Percentiles rank a stretch among this genome's conserved stretches.
These are phyloP conservation scores for Limnephilus auricula DNA, from an alignment of 2,888 invertebrate species.

Conservation along the genomic window DNA sequence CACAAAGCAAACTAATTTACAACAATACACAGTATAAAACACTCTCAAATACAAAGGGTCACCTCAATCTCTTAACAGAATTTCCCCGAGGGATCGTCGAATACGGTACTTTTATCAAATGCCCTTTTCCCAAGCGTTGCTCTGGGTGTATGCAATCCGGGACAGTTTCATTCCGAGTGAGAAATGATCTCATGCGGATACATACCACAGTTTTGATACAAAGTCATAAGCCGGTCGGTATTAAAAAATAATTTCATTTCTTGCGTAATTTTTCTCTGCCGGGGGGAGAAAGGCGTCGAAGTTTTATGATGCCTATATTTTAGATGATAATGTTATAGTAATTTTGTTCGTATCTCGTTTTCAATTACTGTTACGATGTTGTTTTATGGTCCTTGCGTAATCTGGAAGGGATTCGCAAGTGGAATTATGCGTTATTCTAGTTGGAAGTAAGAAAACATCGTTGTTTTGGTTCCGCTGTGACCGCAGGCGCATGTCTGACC, in stretches of 20 bases:
- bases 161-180: constrained; percentile 58
- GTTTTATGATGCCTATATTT: neutral
- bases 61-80: neutral
- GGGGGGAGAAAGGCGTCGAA: neutral
- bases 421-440: neutral
- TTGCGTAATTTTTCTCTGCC: constrained; percentile 39
- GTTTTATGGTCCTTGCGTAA: neutral
- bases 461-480: neutral
- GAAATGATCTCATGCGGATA: constrained; percentile 59
- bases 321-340: neutral
- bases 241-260: constrained; percentile 56
- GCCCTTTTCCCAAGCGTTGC: constrained; percentile 4
- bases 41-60: constrained; percentile 25
- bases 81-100: neutral
- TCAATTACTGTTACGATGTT: neutral
- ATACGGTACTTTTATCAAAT: neutral
- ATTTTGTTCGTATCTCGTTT: neutral
- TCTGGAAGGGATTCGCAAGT: neutral
- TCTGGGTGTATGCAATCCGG: neutral
- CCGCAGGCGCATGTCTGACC: neutral
- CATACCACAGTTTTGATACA: constrained; percentile 57
- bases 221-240: constrained; percentile 49
- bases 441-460: neutral
- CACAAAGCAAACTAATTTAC: neutral
- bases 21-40: constrained; percentile 31